Conservation (phyloP, 2,113 vertebrate species). For the Dicerorhinus sumatrensis region DNA sequence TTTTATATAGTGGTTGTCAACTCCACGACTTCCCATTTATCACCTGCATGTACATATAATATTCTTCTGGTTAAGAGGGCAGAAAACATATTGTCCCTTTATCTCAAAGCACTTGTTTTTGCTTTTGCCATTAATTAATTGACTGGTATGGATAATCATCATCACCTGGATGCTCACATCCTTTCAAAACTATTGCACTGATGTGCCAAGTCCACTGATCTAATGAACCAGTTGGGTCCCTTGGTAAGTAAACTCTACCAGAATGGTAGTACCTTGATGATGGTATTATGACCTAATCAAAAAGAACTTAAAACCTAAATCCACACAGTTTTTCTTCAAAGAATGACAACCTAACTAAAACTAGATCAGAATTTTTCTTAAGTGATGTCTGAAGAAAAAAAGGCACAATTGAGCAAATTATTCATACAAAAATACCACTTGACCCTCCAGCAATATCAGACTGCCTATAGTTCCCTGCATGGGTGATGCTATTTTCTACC, state of each 20-base stretch:
- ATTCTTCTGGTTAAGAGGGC: not conserved
- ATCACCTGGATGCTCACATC: not conserved
- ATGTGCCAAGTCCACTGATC: not conserved
- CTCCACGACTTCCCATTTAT: not conserved
- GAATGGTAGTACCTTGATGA: not conserved
- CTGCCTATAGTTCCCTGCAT: not conserved
- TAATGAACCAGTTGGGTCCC: not conserved
- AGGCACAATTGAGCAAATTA: not conserved
- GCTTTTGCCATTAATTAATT: conserved; percentile 47
- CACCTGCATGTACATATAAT: not conserved
- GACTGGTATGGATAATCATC: not conserved
- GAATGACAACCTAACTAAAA: not conserved
- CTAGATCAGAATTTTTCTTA: not conserved
- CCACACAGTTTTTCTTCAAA: not conserved
- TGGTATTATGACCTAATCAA: not conserved
- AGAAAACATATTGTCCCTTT: conserved; percentile 18
- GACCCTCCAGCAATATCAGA: not conserved
- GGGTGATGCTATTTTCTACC: not conserved
- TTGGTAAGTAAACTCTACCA: not conserved
- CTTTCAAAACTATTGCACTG: not conserved
- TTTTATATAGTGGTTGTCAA: not conserved
- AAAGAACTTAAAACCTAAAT: not conserved
- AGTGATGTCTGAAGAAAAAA: not conserved
- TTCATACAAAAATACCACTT: not conserved
- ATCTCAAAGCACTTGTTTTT: conserved; percentile 23